Percentiles rank a stretch among this genome's conserved stretches.
Evolutionary conservation across 1,140 invertebrate species (phyloP).

Genomic region (Rhopalosiphum maidis): DNA sequence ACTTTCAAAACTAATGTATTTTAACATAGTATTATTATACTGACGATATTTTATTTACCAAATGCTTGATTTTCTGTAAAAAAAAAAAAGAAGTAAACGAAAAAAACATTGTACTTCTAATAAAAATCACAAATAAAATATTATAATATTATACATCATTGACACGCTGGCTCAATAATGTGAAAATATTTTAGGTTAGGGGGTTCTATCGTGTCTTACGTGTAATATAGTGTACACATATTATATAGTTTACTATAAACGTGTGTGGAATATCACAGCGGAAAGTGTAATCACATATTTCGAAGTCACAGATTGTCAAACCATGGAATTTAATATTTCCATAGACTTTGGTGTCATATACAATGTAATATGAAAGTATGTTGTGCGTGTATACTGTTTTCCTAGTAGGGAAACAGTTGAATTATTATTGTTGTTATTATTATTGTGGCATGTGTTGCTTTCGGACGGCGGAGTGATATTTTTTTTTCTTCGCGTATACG

Average conservation of each 20-base stretch:
- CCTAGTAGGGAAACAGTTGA: not conserved
- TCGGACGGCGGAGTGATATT: not conserved
- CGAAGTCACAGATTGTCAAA: slow-evolving; percentile 8
- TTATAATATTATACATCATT: not conserved
- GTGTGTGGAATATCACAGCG: not conserved
- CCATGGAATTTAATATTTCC: slow-evolving; percentile 20
- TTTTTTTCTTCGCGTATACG: not conserved
- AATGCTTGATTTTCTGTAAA: not conserved
- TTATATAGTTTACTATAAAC: not conserved
- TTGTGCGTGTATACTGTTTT: not conserved
- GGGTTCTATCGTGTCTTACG: not conserved
- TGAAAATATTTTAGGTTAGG: slow-evolving; percentile 6
- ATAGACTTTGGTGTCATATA: not conserved
- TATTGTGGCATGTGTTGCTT: slow-evolving; percentile 8
- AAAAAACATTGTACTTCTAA: not conserved
- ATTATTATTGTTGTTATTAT: slow-evolving; percentile 10
- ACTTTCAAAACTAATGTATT: no score
- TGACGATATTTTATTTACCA: not conserved
- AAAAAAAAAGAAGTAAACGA: not conserved
- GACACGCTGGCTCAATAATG: not conserved
- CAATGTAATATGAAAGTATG: not conserved
- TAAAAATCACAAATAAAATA: not conserved
- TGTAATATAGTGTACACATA: not conserved
- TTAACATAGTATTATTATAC: not conserved
- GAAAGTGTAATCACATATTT: not conserved